Percentiles rank a stretch among this genome's conserved stretches.
These are phyloP conservation scores for Thymallus thymallus DNA, from an alignment of 2,113 vertebrate genomes.

Conservation along the genomic window DNA sequence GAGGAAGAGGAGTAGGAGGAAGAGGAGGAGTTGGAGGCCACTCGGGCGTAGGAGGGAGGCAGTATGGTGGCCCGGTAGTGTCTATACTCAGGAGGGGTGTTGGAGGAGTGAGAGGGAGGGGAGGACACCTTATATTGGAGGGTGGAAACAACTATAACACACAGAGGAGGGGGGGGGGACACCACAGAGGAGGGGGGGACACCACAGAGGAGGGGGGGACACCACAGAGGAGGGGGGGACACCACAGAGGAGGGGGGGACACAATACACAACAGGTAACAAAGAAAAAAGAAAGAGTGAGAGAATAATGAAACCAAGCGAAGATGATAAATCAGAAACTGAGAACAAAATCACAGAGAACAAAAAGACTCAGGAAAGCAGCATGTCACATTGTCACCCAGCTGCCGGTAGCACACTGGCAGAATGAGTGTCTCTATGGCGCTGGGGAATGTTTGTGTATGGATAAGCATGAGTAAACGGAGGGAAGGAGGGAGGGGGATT, in stretches of 20 bases:
- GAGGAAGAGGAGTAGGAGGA: slow-evolving; percentile 63
- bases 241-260: slow-evolving; percentile 69
- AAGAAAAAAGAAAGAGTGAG: slow-evolving; percentile 62
- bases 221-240: slow-evolving; percentile 59
- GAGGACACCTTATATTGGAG: slow-evolving; percentile 81
- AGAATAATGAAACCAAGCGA: slow-evolving; percentile 58
- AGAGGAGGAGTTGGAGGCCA: slow-evolving; percentile 69
- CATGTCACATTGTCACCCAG: slow-evolving; percentile 63
- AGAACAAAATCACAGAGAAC: slow-evolving; percentile 36
- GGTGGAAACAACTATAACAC: slow-evolving; percentile 76
- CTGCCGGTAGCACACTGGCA: slow-evolving; percentile 68
- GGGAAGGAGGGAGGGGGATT: not conserved
- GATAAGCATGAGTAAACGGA: slow-evolving; percentile 3
- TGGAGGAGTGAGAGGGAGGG: slow-evolving; percentile 72
- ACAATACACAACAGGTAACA: slow-evolving; percentile 56
- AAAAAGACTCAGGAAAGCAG: slow-evolving; percentile 71
- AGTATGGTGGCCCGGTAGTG: slow-evolving; percentile 73
- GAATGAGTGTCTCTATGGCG: slow-evolving; percentile 33
- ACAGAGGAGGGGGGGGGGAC: slow-evolving; percentile 65
- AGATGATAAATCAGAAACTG: slow-evolving; percentile 1
- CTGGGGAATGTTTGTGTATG: slow-evolving; percentile 56
- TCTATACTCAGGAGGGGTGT: slow-evolving; percentile 78
- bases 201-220: slow-evolving; percentile 71
- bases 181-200: slow-evolving; percentile 60
- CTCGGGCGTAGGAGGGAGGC: slow-evolving; percentile 73